Percentiles rank a stretch among this genome's conserved stretches.
Conservation (phyloP, 2,113 vertebrate species). For the Prietella phreatophila region DNA sequence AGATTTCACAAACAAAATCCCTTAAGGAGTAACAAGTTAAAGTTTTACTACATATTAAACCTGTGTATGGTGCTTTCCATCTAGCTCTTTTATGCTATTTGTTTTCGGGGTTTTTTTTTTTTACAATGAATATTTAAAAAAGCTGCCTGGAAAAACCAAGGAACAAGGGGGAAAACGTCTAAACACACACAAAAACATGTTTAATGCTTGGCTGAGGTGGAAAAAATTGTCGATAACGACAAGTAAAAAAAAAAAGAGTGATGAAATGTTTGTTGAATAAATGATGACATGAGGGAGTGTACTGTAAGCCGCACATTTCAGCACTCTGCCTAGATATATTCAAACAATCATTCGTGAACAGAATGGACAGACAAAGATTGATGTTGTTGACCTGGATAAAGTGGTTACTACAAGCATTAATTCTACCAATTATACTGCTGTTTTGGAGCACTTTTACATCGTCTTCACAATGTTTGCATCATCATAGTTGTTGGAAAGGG, state of each 20-base stretch:
- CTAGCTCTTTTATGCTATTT: neutral
- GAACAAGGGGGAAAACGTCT: too few relatives aligned
- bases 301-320: neutral
- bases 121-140: neutral
- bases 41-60: neutral
- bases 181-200: neutral
- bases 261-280: neutral
- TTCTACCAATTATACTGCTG: neutral
- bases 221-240: neutral
- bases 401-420: neutral
- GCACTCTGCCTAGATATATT: neutral
- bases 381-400: neutral
- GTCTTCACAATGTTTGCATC: neutral
- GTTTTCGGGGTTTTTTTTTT: too few relatives aligned
- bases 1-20: neutral
- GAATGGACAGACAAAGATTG: neutral
- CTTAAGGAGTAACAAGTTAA: neutral
- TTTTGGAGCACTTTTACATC: neutral
- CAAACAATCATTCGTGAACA: conserved; percentile 2
- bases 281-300: neutral
- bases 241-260: neutral
- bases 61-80: neutral
- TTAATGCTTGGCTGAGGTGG: neutral
- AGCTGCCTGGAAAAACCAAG: neutral
- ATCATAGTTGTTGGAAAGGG: neutral